These are phyloP conservation scores for Drosophila nikananu DNA, from an alignment of 1,140 invertebrate genomes.

Conservation along the genomic window DNA sequence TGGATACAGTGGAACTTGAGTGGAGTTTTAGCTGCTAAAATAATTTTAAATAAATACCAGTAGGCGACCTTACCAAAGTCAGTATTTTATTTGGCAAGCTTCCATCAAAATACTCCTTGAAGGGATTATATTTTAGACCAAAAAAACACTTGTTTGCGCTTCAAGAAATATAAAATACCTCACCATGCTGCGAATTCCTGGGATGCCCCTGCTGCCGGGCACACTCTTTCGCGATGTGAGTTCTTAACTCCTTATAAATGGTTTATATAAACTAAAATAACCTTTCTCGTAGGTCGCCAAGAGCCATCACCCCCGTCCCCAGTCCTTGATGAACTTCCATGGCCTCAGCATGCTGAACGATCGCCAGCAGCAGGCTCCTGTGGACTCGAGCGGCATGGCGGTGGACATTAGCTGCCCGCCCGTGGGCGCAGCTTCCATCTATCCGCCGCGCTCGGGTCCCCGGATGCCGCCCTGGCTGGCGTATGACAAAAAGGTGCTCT, in stretches of 20 bases:
- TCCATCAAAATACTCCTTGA: too few relatives aligned
- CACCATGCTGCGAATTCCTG: constrained; percentile 76
- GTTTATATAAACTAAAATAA: not conserved
- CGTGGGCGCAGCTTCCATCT: constrained; percentile 87
- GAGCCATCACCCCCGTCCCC: constrained; percentile 86
- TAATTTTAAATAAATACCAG: not conserved
- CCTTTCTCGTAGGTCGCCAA: constrained; percentile 86
- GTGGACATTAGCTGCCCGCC: constrained; percentile 77
- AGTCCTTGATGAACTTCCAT: constrained; percentile 66
- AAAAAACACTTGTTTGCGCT: not conserved
- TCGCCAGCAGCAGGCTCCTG: constrained; percentile 42
- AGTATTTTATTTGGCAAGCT: not conserved
- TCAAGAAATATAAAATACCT: not conserved
- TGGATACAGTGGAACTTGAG: not conserved
- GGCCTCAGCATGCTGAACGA: constrained; percentile 85
- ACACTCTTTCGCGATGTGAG: constrained; percentile 80
- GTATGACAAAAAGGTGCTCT: constrained; percentile 94
- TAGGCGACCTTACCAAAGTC: not conserved
- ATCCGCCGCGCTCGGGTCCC: constrained; percentile 89
- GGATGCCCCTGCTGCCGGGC: constrained; percentile 79
- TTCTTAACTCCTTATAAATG: not conserved
- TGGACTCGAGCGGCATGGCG: constrained; percentile 52
- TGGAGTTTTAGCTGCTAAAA: not conserved
- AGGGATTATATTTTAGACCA: constrained; percentile 3
- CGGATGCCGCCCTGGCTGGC: constrained; percentile 93